Percentiles rank a stretch among this genome's conserved stretches.
Evolutionary conservation across 2,888 invertebrate species (phyloP).

Genomic region (Pterobdella sp.): DNA sequence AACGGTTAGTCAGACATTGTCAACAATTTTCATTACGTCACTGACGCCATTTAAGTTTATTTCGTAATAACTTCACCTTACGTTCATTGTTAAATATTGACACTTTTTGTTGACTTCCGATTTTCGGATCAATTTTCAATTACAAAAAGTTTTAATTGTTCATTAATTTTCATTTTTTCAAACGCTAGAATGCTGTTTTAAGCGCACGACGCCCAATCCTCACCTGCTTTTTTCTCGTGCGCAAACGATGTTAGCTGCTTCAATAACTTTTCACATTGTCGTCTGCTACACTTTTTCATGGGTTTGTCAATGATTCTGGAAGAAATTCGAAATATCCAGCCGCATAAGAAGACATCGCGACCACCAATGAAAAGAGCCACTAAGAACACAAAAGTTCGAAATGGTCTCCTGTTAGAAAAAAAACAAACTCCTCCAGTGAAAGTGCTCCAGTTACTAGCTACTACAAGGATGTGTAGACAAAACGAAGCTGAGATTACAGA

Average conservation of each 20-base stretch:
- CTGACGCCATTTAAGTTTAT: slow-evolving; percentile 10
- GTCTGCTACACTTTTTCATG: background rate
- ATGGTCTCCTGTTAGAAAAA: slow-evolving; percentile 11
- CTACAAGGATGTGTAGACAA: background rate
- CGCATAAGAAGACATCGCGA: slow-evolving; percentile 7
- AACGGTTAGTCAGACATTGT: slow-evolving; percentile 16
- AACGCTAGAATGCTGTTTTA: slow-evolving; percentile 1
- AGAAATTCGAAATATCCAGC: slow-evolving; percentile 14
- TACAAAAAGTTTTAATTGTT: slow-evolving; percentile 2
- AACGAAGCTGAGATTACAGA: background rate
- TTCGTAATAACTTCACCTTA: background rate
- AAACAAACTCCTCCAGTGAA: background rate
- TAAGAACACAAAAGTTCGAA: background rate
- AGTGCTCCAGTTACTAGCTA: background rate
- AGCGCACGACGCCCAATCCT: background rate
- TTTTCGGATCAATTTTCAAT: background rate
- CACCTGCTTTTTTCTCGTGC: background rate
- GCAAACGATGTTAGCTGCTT: background rate
- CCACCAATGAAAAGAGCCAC: background rate
- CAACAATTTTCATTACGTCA: slow-evolving; percentile 11
- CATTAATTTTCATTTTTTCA: too few relatives aligned
- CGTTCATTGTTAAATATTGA: background rate
- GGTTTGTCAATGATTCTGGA: slow-evolving; percentile 14
- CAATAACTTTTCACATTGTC: background rate
- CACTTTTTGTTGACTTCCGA: background rate